Conservation (phyloP, 2,797 vertebrate genomes). For the Nyctalus aviator region DNA sequence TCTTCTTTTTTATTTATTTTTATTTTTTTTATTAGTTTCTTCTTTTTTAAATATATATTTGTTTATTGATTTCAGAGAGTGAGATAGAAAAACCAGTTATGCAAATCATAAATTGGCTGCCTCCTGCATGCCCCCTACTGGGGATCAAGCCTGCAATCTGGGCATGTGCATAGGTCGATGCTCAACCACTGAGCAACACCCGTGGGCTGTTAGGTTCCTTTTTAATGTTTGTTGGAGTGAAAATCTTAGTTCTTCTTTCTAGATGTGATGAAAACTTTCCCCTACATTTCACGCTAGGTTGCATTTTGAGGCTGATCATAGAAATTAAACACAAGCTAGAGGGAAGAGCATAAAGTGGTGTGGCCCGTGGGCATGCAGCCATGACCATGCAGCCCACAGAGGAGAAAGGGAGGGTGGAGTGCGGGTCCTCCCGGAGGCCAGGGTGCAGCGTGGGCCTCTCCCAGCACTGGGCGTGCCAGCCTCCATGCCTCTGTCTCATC, state of each 20-base stretch:
- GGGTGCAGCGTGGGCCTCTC: fast-evolving
- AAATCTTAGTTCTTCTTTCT: too few species aligned
- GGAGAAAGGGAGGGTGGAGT: background rate
- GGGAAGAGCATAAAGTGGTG: fast-evolving
- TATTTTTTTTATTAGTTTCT: too few species aligned
- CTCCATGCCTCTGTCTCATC: background rate
- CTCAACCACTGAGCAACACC: too few species aligned
- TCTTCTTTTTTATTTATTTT: background rate
- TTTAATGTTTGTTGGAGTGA: background rate
- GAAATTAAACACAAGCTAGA: background rate
- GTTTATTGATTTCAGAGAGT: too few species aligned
- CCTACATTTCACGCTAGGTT: fast-evolving
- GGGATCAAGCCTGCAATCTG: too few species aligned
- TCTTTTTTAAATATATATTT: background rate
- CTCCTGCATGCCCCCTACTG: too few species aligned
- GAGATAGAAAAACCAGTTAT: too few species aligned
- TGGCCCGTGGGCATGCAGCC: background rate
- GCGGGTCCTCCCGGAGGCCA: too few species aligned
- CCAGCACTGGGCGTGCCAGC: background rate
- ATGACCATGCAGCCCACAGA: background rate
- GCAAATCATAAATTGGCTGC: too few species aligned
- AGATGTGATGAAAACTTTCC: background rate
- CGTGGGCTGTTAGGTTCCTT: background rate
- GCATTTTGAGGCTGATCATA: too few species aligned
- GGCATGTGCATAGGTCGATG: too few species aligned